Evolutionary conservation across 1,140 invertebrate genomes (phyloP).

Genomic region (Papilio machaon): DNA sequence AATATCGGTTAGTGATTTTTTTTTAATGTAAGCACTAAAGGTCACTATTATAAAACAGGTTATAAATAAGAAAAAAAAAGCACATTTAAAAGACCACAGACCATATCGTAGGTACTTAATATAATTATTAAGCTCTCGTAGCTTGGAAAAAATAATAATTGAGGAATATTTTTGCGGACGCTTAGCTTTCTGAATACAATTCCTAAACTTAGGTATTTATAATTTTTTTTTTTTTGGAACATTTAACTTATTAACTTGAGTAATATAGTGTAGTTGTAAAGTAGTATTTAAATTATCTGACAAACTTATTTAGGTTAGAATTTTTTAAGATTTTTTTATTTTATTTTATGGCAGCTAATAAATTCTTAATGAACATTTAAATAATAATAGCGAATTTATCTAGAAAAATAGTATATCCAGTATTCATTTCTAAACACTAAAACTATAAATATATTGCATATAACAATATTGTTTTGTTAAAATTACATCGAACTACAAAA

Average conservation of each 20-base stretch:
- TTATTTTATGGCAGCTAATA: slow-evolving; percentile 23
- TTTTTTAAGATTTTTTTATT: slow-evolving; percentile 6
- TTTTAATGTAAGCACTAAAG: slow-evolving; percentile 59
- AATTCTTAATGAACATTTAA: not conserved
- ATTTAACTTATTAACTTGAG: slow-evolving; percentile 60
- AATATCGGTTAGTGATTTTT: slow-evolving; percentile 36
- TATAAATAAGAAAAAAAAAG: slow-evolving; percentile 26
- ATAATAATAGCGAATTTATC: not conserved
- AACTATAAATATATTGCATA: slow-evolving; percentile 24
- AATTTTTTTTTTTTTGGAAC: slow-evolving; percentile 49
- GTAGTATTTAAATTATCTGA: slow-evolving; percentile 48
- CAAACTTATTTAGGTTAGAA: slow-evolving; percentile 50
- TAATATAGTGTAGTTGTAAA: slow-evolving; percentile 52
- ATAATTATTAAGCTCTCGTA: slow-evolving; percentile 42
- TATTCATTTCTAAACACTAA: not conserved
- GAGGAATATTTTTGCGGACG: slow-evolving; percentile 33
- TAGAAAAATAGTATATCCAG: not conserved
- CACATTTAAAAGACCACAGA: slow-evolving; percentile 42
- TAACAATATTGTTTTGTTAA: slow-evolving; percentile 3
- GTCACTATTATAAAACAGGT: slow-evolving; percentile 70
- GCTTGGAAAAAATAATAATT: slow-evolving; percentile 37
- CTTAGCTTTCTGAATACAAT: slow-evolving; percentile 48
- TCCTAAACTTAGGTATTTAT: slow-evolving; percentile 60
- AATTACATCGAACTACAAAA: slow-evolving; percentile 10
- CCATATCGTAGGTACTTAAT: slow-evolving; percentile 66